phyloP scores from a whole-genome alignment of 2,888 invertebrate genomes.

The Chorisops tibialis region DNA sequence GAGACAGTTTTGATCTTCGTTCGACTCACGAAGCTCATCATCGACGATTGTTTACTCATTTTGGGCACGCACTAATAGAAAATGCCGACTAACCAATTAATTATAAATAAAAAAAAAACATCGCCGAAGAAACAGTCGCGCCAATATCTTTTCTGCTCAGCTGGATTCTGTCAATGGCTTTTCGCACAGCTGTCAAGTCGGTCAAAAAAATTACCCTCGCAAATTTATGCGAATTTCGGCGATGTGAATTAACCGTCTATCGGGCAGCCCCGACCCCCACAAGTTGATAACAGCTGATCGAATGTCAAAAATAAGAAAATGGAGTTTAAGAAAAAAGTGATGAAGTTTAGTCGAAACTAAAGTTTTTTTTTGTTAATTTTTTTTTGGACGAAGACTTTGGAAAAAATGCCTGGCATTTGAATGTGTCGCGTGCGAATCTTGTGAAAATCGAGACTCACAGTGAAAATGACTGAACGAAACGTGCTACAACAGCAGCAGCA shows the following conservation, averaged over 20 bases:
- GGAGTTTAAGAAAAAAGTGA: conserved; percentile 19
- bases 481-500: conserved; percentile 19
- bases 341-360: conserved; percentile 3
- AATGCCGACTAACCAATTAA: no score
- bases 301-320: conserved; percentile 21
- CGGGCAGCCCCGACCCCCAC: conserved; percentile 8
- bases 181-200: no score
- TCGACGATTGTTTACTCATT: conserved; percentile 15
- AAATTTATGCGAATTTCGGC: no score
- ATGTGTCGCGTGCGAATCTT: neutral
- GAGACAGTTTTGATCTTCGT: neutral
- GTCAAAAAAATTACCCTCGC: no score
- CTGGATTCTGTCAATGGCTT: no score
- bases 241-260: neutral
- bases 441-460: neutral
- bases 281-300: conserved; percentile 21
- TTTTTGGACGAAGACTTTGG: neutral
- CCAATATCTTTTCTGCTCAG: no score
- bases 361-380: conserved; percentile 3
- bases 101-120: no score
- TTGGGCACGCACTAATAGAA: neutral
- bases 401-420: conserved; percentile 11
- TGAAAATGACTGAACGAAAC: conserved; percentile 23
- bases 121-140: no score
- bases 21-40: conserved; percentile 8